These are phyloP conservation scores for Goniozus legneri DNA, from an alignment of 1,140 invertebrate species.

Conservation along the genomic window DNA sequence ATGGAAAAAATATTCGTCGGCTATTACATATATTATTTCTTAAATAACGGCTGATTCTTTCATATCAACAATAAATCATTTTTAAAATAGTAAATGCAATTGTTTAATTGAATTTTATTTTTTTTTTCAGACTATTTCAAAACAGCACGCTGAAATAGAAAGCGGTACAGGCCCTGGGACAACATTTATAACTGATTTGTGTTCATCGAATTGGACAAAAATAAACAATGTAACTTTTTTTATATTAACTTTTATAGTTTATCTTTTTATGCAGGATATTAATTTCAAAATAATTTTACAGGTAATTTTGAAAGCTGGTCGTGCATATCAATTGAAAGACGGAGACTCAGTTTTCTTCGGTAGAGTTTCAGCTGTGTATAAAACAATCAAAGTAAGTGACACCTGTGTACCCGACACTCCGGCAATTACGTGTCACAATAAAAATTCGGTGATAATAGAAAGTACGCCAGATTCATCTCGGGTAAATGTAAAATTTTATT, in stretches of 20 bases:
- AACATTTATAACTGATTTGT: conserved; percentile 40
- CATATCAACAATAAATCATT: neutral
- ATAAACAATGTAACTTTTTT: conserved; percentile 37
- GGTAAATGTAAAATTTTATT: conserved; percentile 23
- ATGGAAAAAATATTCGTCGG: too few species aligned
- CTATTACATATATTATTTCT: too few species aligned
- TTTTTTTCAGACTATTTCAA: conserved; percentile 42
- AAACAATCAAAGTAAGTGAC: conserved; percentile 1
- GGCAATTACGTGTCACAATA: neutral
- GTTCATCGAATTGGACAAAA: conserved; percentile 41
- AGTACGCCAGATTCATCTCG: conserved; percentile 26
- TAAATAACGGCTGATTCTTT: too few species aligned
- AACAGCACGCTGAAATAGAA: conserved; percentile 45
- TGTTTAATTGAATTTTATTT: conserved; percentile 14
- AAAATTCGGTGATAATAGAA: conserved; percentile 12
- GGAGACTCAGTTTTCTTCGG: conserved; percentile 34
- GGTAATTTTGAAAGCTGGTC: conserved; percentile 23
- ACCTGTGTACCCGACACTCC: conserved; percentile 26
- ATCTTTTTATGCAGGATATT: conserved; percentile 2
- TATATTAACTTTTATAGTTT: neutral
- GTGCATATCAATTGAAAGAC: conserved; percentile 35
- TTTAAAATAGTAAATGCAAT: too few species aligned
- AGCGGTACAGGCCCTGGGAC: conserved; percentile 15
- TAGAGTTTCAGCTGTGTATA: conserved; percentile 18
- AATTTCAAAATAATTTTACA: too few species aligned